phyloP scores from a whole-genome alignment of 2,113 vertebrate genomes.

The Campylomormyrus tamandua region DNA sequence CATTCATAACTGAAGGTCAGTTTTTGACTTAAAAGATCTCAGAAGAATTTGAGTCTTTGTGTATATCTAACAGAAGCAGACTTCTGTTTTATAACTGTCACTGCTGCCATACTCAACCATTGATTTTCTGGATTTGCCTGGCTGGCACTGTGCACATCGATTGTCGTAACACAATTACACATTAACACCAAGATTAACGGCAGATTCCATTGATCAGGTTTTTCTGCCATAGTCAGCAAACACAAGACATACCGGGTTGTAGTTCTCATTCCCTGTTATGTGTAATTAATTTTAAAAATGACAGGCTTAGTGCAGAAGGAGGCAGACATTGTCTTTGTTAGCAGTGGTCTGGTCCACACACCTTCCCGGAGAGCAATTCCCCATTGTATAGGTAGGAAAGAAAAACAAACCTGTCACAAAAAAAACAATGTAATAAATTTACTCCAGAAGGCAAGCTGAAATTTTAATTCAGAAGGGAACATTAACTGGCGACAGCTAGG shows the following conservation, averaged over 20 bases:
- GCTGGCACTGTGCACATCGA: not conserved
- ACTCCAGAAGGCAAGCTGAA: not conserved
- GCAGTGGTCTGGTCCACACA: too few species aligned
- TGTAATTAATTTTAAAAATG: not conserved
- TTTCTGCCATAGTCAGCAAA: not conserved
- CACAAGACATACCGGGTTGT: not conserved
- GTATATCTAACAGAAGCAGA: not conserved
- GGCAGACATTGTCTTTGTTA: not conserved
- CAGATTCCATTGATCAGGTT: not conserved
- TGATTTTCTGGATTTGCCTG: slow-evolving; percentile 4
- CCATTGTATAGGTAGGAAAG: not conserved
- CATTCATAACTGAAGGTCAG: not conserved
- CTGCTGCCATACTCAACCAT: not conserved
- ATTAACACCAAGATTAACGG: not conserved
- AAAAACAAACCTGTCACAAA: not conserved
- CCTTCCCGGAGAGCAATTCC: not conserved
- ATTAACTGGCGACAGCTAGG: not conserved
- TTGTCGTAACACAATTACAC: not conserved
- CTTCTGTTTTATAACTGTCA: not conserved
- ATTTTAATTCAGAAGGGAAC: not conserved
- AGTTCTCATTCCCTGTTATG: not conserved
- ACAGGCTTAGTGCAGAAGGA: not conserved
- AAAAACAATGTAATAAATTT: not conserved
- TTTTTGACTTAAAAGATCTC: not conserved
- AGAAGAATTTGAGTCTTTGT: not conserved